Percentiles rank a stretch among this genome's conserved stretches.
Evolutionary conservation across 2,888 invertebrate genomes (phyloP).

Genomic region (Panzeria rudis): DNA sequence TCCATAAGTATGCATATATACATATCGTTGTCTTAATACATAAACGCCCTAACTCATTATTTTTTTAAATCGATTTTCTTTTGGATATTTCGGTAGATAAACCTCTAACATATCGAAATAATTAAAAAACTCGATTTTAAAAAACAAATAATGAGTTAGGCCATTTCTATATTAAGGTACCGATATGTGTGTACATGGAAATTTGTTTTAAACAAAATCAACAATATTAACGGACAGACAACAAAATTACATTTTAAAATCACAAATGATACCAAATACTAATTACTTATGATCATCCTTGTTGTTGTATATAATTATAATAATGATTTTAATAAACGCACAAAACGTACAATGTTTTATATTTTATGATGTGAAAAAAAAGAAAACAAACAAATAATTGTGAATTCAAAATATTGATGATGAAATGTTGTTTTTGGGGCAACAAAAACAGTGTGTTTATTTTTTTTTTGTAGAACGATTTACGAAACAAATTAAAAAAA

Average conservation of each 20-base stretch:
- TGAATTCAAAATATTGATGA: constrained; percentile 33
- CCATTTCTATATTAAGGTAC: too few species aligned
- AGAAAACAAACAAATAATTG: not conserved
- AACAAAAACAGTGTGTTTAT: constrained; percentile 19
- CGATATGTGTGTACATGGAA: not conserved
- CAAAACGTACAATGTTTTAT: not conserved
- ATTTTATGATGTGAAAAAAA: not conserved
- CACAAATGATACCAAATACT: constrained; percentile 30
- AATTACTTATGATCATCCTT: constrained; percentile 3
- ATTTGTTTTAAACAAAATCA: constrained; percentile 12
- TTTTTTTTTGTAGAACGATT: constrained; percentile 29
- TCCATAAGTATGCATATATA: not conserved
- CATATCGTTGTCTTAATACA: too few species aligned
- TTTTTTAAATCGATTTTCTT: too few species aligned
- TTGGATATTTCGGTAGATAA: too few species aligned
- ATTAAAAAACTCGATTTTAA: too few species aligned
- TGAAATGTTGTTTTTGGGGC: constrained; percentile 4
- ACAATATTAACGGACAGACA: constrained; percentile 23
- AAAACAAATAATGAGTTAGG: too few species aligned
- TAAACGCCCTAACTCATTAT: too few species aligned
- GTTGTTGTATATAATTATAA: constrained; percentile 8
- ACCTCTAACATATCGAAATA: too few species aligned
- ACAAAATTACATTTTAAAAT: not conserved
- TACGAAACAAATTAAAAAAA: constrained; percentile 9
- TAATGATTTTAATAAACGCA: constrained; percentile 22